Evolutionary conservation across 1,140 invertebrate genomes (phyloP), one percentile per base, ranked within the genome.

Genomic region (Drosophila pandora): DNA sequence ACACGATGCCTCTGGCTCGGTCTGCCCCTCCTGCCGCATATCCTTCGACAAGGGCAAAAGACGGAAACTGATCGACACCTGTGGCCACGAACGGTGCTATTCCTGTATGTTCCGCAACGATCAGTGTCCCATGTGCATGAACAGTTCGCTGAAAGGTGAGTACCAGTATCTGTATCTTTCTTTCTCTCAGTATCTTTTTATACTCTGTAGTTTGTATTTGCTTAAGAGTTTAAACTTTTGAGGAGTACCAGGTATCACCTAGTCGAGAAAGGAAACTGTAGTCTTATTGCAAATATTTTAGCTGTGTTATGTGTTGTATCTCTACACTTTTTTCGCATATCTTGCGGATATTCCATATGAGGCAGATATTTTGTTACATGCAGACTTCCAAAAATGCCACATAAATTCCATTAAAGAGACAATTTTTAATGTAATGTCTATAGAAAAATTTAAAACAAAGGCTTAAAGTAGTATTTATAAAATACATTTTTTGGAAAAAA

Each of bases 21-120:
- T 93, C 47, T 97, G 96, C 92, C 96, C 96, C 57, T 96, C 95
- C 90, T 96, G 96, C 93, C 95, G 96, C 91, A 97, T 97, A 95
- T 97, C 97, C 70, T 98, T 98, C 93, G 97, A 98, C 93, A 97
- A 97, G 92, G 97, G 97, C 92, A 98, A 98, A 93, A 97, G 98
- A 93, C 94, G 97, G 91, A 96, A 96, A 90, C 93, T 99, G 79
- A 97, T 98, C 91, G 97, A 98, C 93, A 95, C 96, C 55, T 99
- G 97, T 92, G 97, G 97, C 68, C 97, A 98, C 94, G 97, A 98
- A 90, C 93, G 97, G 47, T 98, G 97, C 93, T 98, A 98, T 93
- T 95, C 96, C 69, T 98, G 97, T 92, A 96, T 98, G 94, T 97
- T 98, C 93, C 95, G 95, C 79, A 97, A 96, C 92, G 97, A 98